These are phyloP conservation scores for Archilochus colubris DNA, from an alignment of 2,113 vertebrate species.

Conservation along the genomic window DNA sequence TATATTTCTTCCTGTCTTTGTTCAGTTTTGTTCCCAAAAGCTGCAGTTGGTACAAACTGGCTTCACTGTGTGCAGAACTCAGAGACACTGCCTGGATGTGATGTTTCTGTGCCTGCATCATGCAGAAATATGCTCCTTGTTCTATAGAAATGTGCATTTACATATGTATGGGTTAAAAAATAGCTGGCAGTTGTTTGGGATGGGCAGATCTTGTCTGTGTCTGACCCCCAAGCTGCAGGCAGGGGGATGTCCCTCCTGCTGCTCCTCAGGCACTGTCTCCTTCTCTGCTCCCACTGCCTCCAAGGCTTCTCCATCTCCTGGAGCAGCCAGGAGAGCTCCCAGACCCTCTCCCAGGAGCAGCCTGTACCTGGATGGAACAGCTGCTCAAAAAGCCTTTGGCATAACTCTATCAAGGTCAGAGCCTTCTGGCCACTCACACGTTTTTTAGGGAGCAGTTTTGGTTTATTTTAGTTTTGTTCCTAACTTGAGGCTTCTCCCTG, in stretches of 20 bases:
- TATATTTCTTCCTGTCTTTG: background rate
- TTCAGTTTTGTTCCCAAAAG: background rate
- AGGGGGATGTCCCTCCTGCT: no score
- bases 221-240: no score
- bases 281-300: background rate
- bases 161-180: no score
- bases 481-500: background rate
- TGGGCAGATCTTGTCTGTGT: no score
- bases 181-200: no score
- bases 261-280: no score
- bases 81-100: background rate
- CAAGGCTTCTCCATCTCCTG: rapidly evolving
- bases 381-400: background rate
- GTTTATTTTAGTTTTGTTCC: background rate
- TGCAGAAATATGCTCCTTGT: background rate
- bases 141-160: background rate
- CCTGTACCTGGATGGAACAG: rapidly evolving
- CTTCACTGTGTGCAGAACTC: background rate
- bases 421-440: rapidly evolving
- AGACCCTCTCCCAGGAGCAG: rapidly evolving
- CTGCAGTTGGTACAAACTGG: background rate
- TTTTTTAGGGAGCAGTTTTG: rapidly evolving
- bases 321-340: background rate
- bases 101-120: background rate
- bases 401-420: background rate